These are phyloP conservation scores for Cetonia aurata DNA, from an alignment of 2,888 invertebrate genomes.

Conservation along the genomic window DNA sequence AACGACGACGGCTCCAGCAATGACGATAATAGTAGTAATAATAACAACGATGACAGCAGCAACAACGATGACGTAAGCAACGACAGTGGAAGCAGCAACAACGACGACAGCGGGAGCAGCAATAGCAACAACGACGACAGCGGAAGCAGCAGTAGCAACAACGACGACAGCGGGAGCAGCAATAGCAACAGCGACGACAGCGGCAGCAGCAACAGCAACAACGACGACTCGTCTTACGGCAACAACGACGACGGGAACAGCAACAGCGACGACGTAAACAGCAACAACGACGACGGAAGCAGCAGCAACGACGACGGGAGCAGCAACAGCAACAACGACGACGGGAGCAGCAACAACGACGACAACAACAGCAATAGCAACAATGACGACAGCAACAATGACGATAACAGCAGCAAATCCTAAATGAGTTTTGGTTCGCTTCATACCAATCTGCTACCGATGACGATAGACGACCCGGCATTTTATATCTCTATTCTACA, in stretches of 20 bases:
- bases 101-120: background rate
- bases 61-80: conserved; percentile 6
- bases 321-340: background rate
- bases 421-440: too few species aligned
- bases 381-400: background rate
- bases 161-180: background rate
- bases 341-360: background rate
- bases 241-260: background rate
- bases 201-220: background rate
- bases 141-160: background rate
- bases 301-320: background rate
- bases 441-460: too few species aligned
- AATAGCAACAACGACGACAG: background rate
- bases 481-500: too few species aligned
- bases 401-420: background rate
- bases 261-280: background rate
- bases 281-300: background rate
- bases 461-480: background rate
- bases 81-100: background rate
- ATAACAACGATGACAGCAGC: background rate
- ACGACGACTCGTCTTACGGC: too few species aligned
- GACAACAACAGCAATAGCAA: background rate
- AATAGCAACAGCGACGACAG: background rate
- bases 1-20: background rate
- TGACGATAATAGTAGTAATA: background rate